Evolutionary conservation across 2,797 vertebrate species (phyloP), one percentile per base, ranked within the genome.

Genomic region (Discoglossus pictus): DNA sequence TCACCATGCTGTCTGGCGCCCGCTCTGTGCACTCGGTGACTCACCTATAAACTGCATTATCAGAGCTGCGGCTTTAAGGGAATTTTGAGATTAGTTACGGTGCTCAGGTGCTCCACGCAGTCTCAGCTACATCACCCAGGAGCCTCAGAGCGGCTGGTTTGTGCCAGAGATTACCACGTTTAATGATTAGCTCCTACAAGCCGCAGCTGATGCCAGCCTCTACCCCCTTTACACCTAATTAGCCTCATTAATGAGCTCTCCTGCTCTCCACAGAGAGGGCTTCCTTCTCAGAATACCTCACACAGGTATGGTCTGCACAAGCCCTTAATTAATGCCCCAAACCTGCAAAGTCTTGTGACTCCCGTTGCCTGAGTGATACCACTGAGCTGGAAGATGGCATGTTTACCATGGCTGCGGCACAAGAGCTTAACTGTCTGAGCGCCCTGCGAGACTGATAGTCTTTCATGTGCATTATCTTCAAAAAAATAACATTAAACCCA

Each of bases 201-300:
- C 90, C 88, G 87, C 94, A 95, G 93, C 92, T 96, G 92, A 96
- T 93, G 93, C 91, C 89, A 89, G 85, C 79, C 81, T 87, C 89
- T 90, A 86, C 87, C 92, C 92, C 90, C 91, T 92, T 95, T 93
- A 92, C 92, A 95, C 92, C 92, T 93, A 96, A 95, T 96, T 98
- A 96, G 91, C 93, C 92, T 91, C 75, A 91, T 93, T 94, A 93
- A 92, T 84, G 79, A 91, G 84, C 87, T 87, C 83, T 84, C 88
- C 84, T 87, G 87, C 88, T 91, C 88, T 92, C 89, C 86, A 61
- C 76, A 81, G 89, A 88, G 86, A 88, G 88, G 83, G 68, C 81
- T 74, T 84, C 81, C 83, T 90, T 90, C 84, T 85, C 78, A 91
- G 92, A 93, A 93, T 89, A 89, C 86, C 82, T 82, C 79, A 84